Percentiles rank a stretch among this genome's conserved stretches.
Evolutionary conservation across 2,888 invertebrate genomes (phyloP).

Genomic region (Oasisia sp.): DNA sequence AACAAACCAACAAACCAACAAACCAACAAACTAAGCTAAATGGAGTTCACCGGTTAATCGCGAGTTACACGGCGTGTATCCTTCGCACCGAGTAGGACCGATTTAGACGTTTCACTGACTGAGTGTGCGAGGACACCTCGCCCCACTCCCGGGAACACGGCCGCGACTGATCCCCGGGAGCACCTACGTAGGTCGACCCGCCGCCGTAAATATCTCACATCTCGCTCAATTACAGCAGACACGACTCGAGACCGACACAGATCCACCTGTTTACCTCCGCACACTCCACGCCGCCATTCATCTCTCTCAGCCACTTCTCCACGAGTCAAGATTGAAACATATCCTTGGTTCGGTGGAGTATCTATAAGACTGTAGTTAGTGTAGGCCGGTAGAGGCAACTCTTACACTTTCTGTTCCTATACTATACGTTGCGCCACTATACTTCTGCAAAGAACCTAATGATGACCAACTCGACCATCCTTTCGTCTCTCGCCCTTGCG

Average conservation of each 20-base stretch:
- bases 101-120: background rate
- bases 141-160: background rate
- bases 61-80: background rate
- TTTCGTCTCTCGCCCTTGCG: too few relatives aligned
- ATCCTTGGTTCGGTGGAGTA: too few relatives aligned
- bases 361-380: too few relatives aligned
- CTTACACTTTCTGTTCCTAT: too few relatives aligned
- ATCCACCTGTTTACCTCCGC: background rate
- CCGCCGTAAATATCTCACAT: background rate
- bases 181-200: background rate
- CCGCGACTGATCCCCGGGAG: background rate
- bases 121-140: background rate
- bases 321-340: too few relatives aligned
- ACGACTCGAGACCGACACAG: background rate
- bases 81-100: background rate
- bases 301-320: background rate
- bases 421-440: too few relatives aligned
- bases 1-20: background rate
- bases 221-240: background rate
- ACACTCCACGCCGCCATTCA: background rate
- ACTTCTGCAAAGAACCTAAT: too few relatives aligned
- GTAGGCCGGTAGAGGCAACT: too few relatives aligned
- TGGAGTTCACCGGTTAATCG: background rate
- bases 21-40: background rate
- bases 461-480: too few relatives aligned